A percentile compares a stretch with the other conserved stretches of the same genome.
Conservation (phyloP, 1,140 invertebrate species). For the Agrypnia vestita region DNA sequence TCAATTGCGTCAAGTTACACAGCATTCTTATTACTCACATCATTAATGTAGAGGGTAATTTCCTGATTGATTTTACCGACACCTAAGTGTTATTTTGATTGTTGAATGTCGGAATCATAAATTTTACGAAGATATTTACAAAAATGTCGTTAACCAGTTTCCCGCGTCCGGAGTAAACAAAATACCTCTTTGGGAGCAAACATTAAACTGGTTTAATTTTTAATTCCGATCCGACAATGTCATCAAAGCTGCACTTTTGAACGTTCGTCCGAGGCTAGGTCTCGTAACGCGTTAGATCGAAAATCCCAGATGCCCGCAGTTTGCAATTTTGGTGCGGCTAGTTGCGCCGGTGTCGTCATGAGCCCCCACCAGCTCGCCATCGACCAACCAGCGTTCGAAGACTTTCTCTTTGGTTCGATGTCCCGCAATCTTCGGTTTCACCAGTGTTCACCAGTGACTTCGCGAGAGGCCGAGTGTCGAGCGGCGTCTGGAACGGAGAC, state of each 20-base stretch:
- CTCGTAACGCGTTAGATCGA: slow-evolving; percentile 18
- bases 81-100: no score
- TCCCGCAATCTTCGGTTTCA: slow-evolving; percentile 57
- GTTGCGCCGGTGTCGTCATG: slow-evolving; percentile 41
- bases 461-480: slow-evolving; percentile 25
- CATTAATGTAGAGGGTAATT: no score
- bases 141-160: no score
- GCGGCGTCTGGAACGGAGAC: slow-evolving; percentile 8
- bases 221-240: background rate
- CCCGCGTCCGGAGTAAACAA: no score
- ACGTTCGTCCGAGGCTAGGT: background rate
- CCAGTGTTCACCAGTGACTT: slow-evolving; percentile 53
- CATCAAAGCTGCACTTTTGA: background rate
- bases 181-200: no score
- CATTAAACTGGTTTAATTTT: no score
- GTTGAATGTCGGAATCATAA: no score
- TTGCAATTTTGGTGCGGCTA: slow-evolving; percentile 23
- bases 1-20: no score
- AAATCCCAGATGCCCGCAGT: slow-evolving; percentile 22
- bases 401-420: slow-evolving; percentile 59
- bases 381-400: slow-evolving; percentile 44
- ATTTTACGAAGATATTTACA: no score
- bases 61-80: no score
- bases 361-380: slow-evolving; percentile 15
- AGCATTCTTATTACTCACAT: no score